Conservation (phyloP, 2,888 invertebrate species). For the Zygogramma bicolorata region DNA sequence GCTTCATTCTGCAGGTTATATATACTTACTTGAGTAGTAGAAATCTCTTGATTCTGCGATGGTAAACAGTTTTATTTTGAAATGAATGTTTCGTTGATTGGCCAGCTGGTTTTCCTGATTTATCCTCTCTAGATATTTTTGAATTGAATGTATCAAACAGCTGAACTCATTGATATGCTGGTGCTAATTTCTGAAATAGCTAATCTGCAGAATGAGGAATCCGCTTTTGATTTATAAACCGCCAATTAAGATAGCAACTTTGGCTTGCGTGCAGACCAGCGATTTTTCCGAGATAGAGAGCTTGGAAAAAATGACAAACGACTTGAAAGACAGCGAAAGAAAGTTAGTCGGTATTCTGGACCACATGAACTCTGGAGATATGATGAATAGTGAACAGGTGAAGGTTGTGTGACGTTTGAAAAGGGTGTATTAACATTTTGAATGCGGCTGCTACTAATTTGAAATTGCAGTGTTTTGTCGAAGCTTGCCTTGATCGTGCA, state of each 20-base stretch:
- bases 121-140: too few relatives aligned
- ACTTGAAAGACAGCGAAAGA: slow-evolving; percentile 78
- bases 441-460: background rate
- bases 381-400: background rate
- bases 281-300: slow-evolving; percentile 68
- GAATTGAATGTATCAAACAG: too few relatives aligned
- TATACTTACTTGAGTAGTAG: too few relatives aligned
- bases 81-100: too few relatives aligned
- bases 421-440: background rate
- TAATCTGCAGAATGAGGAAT: background rate
- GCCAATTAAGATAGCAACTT: slow-evolving; percentile 13
- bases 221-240: background rate
- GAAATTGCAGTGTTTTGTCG: background rate
- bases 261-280: slow-evolving; percentile 44
- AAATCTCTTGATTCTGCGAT: too few relatives aligned
- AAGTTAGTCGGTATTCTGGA: slow-evolving; percentile 74
- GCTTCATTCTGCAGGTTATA: background rate
- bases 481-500: background rate
- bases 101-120: too few relatives aligned
- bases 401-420: background rate
- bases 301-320: slow-evolving; percentile 75
- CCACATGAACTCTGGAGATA: slow-evolving; percentile 47
- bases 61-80: background rate
- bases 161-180: too few relatives aligned
- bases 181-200: background rate